These are phyloP conservation scores for Latrodectus hesperus DNA, from an alignment of 2,888 invertebrate species.

Conservation along the genomic window DNA sequence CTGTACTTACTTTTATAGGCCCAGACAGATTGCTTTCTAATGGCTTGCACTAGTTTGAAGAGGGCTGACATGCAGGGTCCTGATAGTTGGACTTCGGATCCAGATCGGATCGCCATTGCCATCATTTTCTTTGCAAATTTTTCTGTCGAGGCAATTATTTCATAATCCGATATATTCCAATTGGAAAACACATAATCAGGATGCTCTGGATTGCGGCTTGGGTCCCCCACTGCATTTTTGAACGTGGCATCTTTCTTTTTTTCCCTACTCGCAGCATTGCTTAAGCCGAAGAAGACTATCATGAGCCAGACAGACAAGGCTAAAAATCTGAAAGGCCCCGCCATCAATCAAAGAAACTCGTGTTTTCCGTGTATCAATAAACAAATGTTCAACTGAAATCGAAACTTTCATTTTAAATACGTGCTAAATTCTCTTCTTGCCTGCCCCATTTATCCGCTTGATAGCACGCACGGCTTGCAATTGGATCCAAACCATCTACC, in stretches of 20 bases:
- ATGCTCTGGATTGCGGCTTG: conserved; percentile 29
- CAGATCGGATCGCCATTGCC: conserved; percentile 46
- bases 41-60: conserved; percentile 54
- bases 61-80: conserved; percentile 59
- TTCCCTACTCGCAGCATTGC: not conserved
- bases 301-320: too few relatives aligned
- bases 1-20: conserved; percentile 39
- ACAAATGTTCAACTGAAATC: not conserved
- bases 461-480: not conserved
- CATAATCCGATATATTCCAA: conserved; percentile 46
- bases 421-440: not conserved
- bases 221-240: not conserved
- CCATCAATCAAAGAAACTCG: not conserved
- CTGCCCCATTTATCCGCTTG: conserved; percentile 1
- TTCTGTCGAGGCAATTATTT: conserved; percentile 15
- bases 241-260: not conserved
- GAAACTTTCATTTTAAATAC: not conserved
- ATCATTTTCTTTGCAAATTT: conserved; percentile 48
- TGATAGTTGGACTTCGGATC: conserved; percentile 36
- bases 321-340: not conserved
- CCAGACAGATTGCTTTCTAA: conserved; percentile 44
- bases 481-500: not conserved
- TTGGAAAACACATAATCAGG: conserved; percentile 12
- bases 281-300: not conserved
- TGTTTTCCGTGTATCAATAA: not conserved